Conservation (phyloP, 2,797 vertebrate species). For the Sternarchorhynchus goeldii region DNA sequence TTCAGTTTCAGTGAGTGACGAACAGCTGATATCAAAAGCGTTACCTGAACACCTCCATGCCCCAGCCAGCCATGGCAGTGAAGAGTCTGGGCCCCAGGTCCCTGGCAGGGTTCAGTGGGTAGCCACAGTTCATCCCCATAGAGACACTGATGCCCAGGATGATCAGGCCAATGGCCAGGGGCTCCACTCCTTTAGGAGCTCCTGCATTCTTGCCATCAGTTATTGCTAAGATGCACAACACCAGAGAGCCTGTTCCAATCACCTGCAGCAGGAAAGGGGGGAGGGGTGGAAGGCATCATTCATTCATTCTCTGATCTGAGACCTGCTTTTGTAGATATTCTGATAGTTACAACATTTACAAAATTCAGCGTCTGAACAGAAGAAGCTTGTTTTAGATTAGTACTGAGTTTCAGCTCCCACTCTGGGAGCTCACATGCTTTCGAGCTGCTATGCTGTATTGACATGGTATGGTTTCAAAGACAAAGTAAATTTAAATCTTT, state of each 20-base stretch:
- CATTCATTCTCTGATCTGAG: neutral
- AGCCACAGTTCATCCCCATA: conserved; percentile 92
- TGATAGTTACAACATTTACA: too few species aligned
- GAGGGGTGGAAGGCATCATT: neutral
- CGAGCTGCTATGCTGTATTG: neutral
- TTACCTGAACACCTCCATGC: conserved; percentile 93
- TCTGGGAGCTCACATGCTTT: neutral
- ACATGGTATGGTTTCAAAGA: neutral
- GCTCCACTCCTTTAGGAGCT: conserved; percentile 88
- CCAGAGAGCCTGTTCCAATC: conserved; percentile 85
- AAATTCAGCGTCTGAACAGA: neutral
- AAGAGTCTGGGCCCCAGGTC: conserved; percentile 93
- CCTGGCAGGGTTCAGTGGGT: conserved; percentile 94
- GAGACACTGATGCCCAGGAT: conserved; percentile 85
- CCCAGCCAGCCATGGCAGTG: conserved; percentile 93
- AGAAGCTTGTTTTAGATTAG: neutral
- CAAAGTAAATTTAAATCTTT: too few species aligned
- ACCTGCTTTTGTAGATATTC: too few species aligned
- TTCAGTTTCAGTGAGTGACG: neutral
- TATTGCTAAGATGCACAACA: conserved; percentile 88
- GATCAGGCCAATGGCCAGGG: conserved; percentile 85
- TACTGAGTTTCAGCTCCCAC: neutral
- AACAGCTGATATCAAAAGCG: neutral
- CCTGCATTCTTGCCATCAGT: conserved; percentile 86
- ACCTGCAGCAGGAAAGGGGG: conserved; percentile 73